Evolutionary conservation across 2,888 invertebrate genomes (phyloP).

Genomic region (Liodrosophila aerea): DNA sequence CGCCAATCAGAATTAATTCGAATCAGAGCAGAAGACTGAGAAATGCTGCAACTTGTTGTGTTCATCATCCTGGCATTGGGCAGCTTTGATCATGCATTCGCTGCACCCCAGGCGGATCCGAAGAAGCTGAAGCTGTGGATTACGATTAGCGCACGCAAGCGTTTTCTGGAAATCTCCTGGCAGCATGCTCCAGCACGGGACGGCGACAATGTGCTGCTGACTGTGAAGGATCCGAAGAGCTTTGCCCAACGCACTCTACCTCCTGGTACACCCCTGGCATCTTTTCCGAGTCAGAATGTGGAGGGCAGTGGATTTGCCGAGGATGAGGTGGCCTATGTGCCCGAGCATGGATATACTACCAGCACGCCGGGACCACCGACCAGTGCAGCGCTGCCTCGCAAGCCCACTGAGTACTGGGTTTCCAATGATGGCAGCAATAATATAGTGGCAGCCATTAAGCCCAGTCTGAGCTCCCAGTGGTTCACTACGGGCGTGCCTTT

Average conservation of each 20-base stretch:
- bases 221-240: constrained; percentile 73
- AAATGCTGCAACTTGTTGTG: constrained; percentile 33
- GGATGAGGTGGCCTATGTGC: constrained; percentile 45
- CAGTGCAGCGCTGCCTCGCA: neutral
- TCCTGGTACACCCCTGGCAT: constrained; percentile 63
- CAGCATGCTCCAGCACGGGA: constrained; percentile 71
- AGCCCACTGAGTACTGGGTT: constrained; percentile 68
- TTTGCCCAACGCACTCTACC: constrained; percentile 68
- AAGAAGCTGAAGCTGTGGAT: constrained; percentile 70
- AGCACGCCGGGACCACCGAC: constrained; percentile 13
- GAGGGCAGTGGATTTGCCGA: constrained; percentile 60
- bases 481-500: constrained; percentile 80
- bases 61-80: constrained; percentile 35
- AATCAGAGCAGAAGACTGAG: constrained; percentile 3
- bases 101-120: constrained; percentile 4
- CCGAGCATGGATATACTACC: constrained; percentile 58
- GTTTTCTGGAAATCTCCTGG: constrained; percentile 81
- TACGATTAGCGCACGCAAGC: constrained; percentile 80
- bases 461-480: constrained; percentile 75
- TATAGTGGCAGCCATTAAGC: constrained; percentile 76
- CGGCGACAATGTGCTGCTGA: constrained; percentile 78
- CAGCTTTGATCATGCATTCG: constrained; percentile 3
- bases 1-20: constrained; percentile 60
- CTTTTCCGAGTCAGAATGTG: constrained; percentile 35
- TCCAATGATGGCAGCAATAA: constrained; percentile 72